These are phyloP conservation scores for Trachelus troglodyta DNA, from an alignment of 2,888 invertebrate species.

Conservation along the genomic window DNA sequence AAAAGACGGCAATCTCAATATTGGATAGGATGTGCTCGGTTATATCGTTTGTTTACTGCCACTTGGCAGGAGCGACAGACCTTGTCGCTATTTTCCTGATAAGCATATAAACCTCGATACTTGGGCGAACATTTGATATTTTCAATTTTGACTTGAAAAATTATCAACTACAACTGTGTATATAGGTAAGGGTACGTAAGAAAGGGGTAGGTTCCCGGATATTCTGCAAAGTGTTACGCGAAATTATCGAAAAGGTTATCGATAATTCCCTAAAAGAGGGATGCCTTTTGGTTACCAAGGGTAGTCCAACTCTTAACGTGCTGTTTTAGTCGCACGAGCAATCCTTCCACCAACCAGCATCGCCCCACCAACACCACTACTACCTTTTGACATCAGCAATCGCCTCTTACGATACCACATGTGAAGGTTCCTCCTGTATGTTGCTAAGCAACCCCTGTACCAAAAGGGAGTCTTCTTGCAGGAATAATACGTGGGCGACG, in stretches of 20 bases:
- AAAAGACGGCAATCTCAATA: constrained; percentile 66
- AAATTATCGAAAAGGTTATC: not conserved
- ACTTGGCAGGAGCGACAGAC: constrained; percentile 21
- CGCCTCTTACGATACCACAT: constrained; percentile 45
- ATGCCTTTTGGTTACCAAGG: not conserved
- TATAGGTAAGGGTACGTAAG: not conserved
- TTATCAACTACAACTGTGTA: not conserved
- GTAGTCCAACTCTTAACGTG: constrained; percentile 16
- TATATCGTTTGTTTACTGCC: constrained; percentile 64
- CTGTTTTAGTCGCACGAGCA: constrained; percentile 57
- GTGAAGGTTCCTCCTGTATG: constrained; percentile 55
- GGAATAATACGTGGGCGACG: constrained; percentile 47
- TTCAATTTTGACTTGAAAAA: not conserved
- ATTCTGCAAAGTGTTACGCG: not conserved
- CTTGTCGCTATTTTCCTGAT: constrained; percentile 20
- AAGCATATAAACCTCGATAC: not conserved
- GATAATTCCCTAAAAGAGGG: not conserved
- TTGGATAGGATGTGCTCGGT: constrained; percentile 56
- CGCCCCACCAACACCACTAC: not conserved
- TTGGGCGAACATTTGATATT: not conserved
- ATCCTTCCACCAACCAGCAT: constrained; percentile 42
- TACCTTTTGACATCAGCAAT: not conserved
- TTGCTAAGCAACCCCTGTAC: constrained; percentile 56
- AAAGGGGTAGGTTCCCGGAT: not conserved
- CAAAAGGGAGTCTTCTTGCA: constrained; percentile 55